phyloP scores from a whole-genome alignment of 2,888 invertebrate species.

The Bugulina stolonifera region DNA sequence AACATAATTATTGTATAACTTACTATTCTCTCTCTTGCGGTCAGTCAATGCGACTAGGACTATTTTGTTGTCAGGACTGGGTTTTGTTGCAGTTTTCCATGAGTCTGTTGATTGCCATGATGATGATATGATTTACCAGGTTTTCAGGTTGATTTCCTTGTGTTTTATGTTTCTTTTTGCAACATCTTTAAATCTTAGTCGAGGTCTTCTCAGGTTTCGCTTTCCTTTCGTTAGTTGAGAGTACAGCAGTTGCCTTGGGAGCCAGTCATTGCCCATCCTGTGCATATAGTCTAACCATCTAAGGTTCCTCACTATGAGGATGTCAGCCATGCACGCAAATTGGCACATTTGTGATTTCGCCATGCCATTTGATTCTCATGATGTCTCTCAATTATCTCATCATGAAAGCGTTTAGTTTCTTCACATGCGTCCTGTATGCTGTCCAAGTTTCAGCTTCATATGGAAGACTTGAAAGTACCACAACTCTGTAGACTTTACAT shows the following conservation, averaged over 20 bases:
- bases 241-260: background rate
- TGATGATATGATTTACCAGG: too few species aligned
- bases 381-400: constrained; percentile 1
- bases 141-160: background rate
- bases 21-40: constrained; percentile 13
- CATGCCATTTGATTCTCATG: background rate
- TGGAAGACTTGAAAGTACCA: background rate
- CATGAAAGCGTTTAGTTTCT: constrained; percentile 11
- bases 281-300: constrained; percentile 1
- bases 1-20: too few species aligned
- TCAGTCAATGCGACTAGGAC: constrained; percentile 3
- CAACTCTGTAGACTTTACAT: background rate
- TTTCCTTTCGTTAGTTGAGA: background rate
- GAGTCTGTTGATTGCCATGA: background rate
- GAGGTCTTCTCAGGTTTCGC: background rate
- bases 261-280: background rate
- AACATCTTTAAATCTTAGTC: background rate
- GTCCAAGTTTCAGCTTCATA: constrained; percentile 2
- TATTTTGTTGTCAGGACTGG: background rate
- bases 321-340: background rate
- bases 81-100: background rate
- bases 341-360: background rate
- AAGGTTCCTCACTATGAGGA: background rate
- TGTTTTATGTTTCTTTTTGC: background rate
- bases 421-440: constrained; percentile 7